phyloP scores from a whole-genome alignment of 1,140 invertebrate genomes.

The Parasteatoda tepidariorum region DNA sequence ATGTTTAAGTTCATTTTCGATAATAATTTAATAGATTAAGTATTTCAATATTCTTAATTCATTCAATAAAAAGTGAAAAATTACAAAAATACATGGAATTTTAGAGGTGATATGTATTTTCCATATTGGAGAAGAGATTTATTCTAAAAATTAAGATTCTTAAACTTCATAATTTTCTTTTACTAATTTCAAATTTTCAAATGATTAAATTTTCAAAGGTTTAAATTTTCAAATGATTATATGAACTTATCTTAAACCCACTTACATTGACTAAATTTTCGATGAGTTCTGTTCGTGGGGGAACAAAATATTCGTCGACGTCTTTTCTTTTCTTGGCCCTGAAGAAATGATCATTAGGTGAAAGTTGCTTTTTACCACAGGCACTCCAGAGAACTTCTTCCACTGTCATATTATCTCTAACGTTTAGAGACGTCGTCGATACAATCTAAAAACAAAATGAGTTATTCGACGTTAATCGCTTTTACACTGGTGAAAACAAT shows the following conservation, averaged over 20 bases:
- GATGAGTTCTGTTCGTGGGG: constrained; percentile 89
- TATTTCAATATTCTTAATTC: no score
- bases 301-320: constrained; percentile 95
- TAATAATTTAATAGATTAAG: no score
- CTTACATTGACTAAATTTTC: constrained; percentile 90
- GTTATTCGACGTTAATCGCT: no score
- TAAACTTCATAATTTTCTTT: no score
- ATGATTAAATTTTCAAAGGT: no score
- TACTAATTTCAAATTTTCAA: background rate
- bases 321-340: constrained; percentile 92
- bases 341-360: constrained; percentile 95
- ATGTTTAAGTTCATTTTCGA: no score
- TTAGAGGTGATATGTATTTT: no score
- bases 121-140: no score
- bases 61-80: no score
- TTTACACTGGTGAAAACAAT: no score
- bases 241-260: background rate
- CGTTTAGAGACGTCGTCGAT: constrained; percentile 63
- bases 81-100: no score
- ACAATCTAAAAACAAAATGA: constrained; percentile 26
- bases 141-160: no score
- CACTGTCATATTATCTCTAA: constrained; percentile 91
- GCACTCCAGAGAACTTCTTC: constrained; percentile 94
- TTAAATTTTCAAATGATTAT: background rate
- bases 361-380: constrained; percentile 89